These are phyloP conservation scores for Pseudomyrmex sp. DNA, from an alignment of 1,140 invertebrate genomes.

Conservation along the genomic window DNA sequence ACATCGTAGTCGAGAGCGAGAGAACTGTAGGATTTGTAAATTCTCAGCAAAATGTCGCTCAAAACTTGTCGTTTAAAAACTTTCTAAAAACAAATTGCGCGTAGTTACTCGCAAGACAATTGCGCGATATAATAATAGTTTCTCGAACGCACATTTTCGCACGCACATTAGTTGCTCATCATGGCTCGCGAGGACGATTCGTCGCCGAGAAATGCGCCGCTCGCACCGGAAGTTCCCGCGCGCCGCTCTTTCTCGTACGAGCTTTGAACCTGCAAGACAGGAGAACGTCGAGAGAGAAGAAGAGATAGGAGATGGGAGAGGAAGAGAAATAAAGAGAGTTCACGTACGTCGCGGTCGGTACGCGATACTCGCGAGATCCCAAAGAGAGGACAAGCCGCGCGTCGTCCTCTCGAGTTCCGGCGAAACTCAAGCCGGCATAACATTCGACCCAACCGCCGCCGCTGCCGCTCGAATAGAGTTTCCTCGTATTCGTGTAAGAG, in stretches of 20 bases:
- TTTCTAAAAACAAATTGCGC: too few relatives aligned
- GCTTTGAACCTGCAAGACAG: constrained; percentile 71
- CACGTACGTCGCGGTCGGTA: constrained; percentile 34
- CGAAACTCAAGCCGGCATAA: constrained; percentile 51
- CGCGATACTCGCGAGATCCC: constrained; percentile 65
- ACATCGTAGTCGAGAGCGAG: too few relatives aligned
- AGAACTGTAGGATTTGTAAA: too few relatives aligned
- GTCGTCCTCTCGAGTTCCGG: constrained; percentile 45
- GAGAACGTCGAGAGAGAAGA: constrained; percentile 24
- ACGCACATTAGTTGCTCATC: too few relatives aligned
- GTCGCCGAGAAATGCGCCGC: constrained; percentile 62
- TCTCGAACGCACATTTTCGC: too few relatives aligned
- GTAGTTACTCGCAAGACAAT: background rate
- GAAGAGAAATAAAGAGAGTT: background rate
- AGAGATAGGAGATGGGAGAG: background rate
- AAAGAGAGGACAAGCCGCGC: constrained; percentile 14
- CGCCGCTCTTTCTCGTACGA: constrained; percentile 70
- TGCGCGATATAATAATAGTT: too few relatives aligned
- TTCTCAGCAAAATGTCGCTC: too few relatives aligned
- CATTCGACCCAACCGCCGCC: constrained; percentile 30
- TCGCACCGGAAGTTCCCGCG: constrained; percentile 77
- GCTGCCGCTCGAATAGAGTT: constrained; percentile 25
- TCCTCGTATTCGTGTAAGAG: background rate
- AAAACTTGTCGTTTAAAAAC: too few relatives aligned
- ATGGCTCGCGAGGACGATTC: background rate